Conservation (phyloP, 2,113 vertebrate genomes). For the Protobothrops mucrosquamatus region DNA sequence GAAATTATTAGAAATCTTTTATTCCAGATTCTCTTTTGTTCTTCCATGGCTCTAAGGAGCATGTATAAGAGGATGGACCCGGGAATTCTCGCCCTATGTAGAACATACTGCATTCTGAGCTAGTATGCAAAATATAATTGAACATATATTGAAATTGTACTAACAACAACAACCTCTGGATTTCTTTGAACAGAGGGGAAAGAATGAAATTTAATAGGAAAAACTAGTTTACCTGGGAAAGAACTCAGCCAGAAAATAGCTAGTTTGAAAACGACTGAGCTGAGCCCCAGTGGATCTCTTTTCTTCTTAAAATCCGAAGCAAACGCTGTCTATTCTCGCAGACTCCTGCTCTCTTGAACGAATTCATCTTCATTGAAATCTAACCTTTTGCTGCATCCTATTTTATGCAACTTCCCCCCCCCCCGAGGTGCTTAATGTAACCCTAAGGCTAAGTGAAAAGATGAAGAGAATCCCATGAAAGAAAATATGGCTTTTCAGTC, state of each 20-base stretch:
- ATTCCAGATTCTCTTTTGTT: not conserved
- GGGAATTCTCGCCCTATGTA: not conserved
- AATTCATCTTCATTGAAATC: slow-evolving; percentile 59
- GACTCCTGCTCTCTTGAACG: slow-evolving; percentile 49
- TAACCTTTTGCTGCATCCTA: slow-evolving; percentile 61
- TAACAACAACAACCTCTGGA: not conserved
- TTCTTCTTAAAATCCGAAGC: slow-evolving; percentile 10
- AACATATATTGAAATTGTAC: not conserved
- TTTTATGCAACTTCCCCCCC: slow-evolving; percentile 59
- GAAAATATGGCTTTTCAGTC: slow-evolving; percentile 56
- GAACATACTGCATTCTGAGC: no score
- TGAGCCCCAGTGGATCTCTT: slow-evolving; percentile 42
- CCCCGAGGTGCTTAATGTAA: slow-evolving; percentile 66
- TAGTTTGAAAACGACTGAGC: slow-evolving; percentile 41
- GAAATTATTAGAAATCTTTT: not conserved
- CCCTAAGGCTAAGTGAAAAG: slow-evolving; percentile 52
- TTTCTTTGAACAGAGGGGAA: not conserved
- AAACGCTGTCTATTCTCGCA: slow-evolving; percentile 55
- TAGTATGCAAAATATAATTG: not conserved
- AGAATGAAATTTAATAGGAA: slow-evolving; percentile 31
- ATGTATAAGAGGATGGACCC: not conserved
- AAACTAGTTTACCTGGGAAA: slow-evolving; percentile 26
- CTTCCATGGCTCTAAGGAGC: not conserved
- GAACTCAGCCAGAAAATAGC: slow-evolving; percentile 12
- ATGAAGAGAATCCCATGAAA: slow-evolving; percentile 55